Evolutionary conservation across 2,888 invertebrate genomes (phyloP).

Genomic region (Rhaphigaster nebulosa): DNA sequence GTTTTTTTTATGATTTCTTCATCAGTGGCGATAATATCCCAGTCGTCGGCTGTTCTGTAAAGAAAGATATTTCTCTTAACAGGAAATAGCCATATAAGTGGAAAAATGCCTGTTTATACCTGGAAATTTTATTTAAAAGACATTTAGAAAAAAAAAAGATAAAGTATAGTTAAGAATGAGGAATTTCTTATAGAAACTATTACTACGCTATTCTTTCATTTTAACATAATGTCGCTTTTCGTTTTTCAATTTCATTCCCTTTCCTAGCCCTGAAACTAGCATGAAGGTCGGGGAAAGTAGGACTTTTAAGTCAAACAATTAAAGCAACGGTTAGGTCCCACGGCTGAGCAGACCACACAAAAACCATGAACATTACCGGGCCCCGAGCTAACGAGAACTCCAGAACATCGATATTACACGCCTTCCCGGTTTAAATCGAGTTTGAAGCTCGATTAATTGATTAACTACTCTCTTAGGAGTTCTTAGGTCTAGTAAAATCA

Average conservation of each 20-base stretch:
- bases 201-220: no score
- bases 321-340: slow-evolving; percentile 4
- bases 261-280: neutral
- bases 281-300: slow-evolving; percentile 38
- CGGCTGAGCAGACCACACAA: slow-evolving; percentile 41
- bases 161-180: no score
- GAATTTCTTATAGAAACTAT: no score
- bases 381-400: slow-evolving; percentile 4
- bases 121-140: no score
- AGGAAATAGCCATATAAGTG: no score
- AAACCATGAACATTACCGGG: slow-evolving; percentile 48
- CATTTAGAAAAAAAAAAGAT: no score
- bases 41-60: neutral
- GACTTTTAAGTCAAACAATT: slow-evolving; percentile 21
- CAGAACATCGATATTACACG: slow-evolving; percentile 46
- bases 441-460: slow-evolving; percentile 50
- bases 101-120: no score
- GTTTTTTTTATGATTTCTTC: neutral
- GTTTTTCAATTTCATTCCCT: neutral
- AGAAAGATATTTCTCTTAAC: neutral
- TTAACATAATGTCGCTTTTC: neutral
- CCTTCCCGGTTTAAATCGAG: neutral
- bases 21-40: neutral
- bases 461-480: slow-evolving; percentile 42
- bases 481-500: slow-evolving; percentile 22